phyloP scores from a whole-genome alignment of 2,797 vertebrate genomes.

The Pterois miles region DNA sequence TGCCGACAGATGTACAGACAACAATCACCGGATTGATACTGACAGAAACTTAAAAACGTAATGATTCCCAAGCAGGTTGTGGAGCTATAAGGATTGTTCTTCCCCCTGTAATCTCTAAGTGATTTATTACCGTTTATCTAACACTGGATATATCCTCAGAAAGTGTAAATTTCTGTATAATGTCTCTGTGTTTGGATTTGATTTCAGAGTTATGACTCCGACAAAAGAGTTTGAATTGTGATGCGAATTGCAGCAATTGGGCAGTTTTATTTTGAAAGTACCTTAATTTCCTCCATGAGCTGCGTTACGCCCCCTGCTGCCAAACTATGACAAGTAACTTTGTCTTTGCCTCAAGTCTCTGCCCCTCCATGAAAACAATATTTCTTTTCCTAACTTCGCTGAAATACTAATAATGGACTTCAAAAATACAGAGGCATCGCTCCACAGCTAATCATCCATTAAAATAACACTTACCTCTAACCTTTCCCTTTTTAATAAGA shows the following conservation, averaged over 20 bases:
- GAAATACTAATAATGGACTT: neutral
- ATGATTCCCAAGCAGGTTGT: neutral
- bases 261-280: neutral
- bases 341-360: neutral
- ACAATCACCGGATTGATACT: neutral
- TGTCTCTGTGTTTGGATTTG: neutral
- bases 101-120: neutral
- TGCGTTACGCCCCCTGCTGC: neutral
- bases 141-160: neutral
- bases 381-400: neutral
- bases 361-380: neutral
- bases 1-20: neutral
- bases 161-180: neutral
- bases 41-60: neutral
- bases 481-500: neutral
- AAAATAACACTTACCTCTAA: neutral
- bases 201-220: neutral
- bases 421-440: neutral
- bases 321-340: neutral
- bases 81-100: neutral
- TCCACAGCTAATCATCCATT: neutral
- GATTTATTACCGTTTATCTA: neutral
- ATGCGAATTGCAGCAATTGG: neutral
- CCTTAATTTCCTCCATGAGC: neutral
- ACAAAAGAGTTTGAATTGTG: neutral